Base-by-base conservation (phyloP, 2,888 invertebrate genomes). In the Mesochorus sp. region DNA sequence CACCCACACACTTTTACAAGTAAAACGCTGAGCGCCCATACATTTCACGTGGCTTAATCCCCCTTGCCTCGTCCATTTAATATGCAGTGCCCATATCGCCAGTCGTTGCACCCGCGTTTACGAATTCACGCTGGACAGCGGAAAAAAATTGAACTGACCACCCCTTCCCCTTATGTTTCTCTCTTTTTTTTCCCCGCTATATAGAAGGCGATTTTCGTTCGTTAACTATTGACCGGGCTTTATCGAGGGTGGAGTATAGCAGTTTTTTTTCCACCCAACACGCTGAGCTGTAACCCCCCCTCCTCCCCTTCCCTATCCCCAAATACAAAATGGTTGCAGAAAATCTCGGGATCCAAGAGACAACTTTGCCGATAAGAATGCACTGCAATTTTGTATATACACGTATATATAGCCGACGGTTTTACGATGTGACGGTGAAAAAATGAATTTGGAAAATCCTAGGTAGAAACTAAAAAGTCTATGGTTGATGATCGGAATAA, bases 1-100 rank as follows among this genome's bases (percentile, higher is more conserved):
- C 79, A 79, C 75, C 74, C 79, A 83, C 85, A 84, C 85, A 85
- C 84, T 86, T 85, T 87, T 86, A 85, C 87, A 87, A 87, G 85
- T 84, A 85, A 86, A 86, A 87, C 82, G 84, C 82, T 81, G 59
- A 82, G 81, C 80, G 81, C 81, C 83, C 85, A 84, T 88, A 79
- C 79, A 71, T 81, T 81, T 80, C 66, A 55, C 47, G 39, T 61
- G 82, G 83, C 83, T 86, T 88, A 87, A 89, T 87, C 87, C 86
- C 86, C 85, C 84, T 87, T 84, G 85, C 83, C 83, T 86, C 86
- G 85, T 85, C 86, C 86, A 88, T 88, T 89, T 88, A 88, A 89
- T 88, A 88, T 88, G 85, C 80, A 80, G 73, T 79, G 53, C 73
- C 86, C 85, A 86, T 86, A 84, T 85, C 82, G 83, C 67, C 80